These are phyloP conservation scores for Sula dactylatra DNA, from an alignment of 2,113 vertebrate species.

Conservation along the genomic window DNA sequence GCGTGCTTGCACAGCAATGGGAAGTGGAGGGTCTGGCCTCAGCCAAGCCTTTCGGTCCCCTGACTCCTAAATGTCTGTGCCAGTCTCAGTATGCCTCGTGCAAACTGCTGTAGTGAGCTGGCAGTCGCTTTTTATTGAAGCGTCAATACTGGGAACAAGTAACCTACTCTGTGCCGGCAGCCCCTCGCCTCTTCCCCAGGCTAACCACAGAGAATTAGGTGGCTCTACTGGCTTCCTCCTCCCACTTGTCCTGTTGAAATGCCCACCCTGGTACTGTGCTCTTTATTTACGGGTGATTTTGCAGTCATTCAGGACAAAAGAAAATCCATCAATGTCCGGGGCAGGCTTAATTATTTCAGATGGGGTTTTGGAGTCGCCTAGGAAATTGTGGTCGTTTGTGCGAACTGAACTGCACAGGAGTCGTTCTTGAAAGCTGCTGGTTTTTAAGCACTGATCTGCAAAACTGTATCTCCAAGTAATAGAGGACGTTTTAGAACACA, in stretches of 20 bases:
- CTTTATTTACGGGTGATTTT: neutral
- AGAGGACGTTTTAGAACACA: neutral
- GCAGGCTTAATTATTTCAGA: neutral
- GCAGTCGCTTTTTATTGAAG: neutral
- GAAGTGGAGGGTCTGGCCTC: neutral
- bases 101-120: neutral
- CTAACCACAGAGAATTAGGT: neutral
- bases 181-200: neutral
- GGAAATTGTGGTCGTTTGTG: neutral
- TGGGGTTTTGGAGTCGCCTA: neutral
- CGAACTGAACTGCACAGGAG: neutral
- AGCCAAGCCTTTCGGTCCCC: neutral
- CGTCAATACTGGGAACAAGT: neutral
- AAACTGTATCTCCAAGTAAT: neutral
- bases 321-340: fast-evolving
- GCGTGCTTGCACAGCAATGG: neutral
- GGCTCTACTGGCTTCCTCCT: neutral
- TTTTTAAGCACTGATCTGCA: neutral
- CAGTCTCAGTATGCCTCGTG: no score
- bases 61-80: neutral
- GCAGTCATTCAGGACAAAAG: neutral
- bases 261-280: neutral
- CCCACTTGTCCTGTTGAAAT: neutral
- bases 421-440: neutral
- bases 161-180: neutral